Base-by-base conservation (phyloP, 1,140 invertebrate species). In the Ceratoteleas bidentatus region DNA sequence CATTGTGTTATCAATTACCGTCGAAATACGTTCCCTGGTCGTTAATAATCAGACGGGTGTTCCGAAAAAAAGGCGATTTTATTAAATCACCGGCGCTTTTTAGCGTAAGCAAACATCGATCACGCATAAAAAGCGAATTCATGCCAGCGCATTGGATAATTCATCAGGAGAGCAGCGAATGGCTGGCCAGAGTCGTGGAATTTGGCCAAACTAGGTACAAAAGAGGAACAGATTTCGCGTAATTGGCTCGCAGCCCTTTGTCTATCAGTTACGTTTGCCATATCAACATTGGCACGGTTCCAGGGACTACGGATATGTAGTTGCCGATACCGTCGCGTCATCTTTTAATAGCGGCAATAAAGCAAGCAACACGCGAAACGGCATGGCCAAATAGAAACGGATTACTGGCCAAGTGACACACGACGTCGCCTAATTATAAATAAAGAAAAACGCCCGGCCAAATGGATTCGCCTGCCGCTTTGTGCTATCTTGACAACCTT, bases 261-360 rank as follows among this genome's bases (percentile, higher is more conserved):
- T 76, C 79, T 75, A 81, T 75, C 73, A 76, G 79, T 81, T 81
- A 81, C 66, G 50, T 72, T 72, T 69, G 79, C 72, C 72, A 66
- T 81, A 81, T 81, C 79, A 81, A 81, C 79, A 76, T 76, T 81
- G 79, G 72, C 79, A 15, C 38, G 6, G 50, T 53, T 81, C 79
- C 79, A 81, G 72, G 40, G 60, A 61, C 53, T 70, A 66, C 57
- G 57, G 64, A 81, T 81, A 70, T 70, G 70, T 70, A 74, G 72
- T 75, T 68, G 61, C 72, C 60, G 79, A 81, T 81, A 81, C 43
- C 49, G 72, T 81, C 61, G 72, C 60, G 79, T 81, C 79, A 75
- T 81, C 72, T 81, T 81, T 76, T 81, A 81, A 76, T 81, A 76
- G 79, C 66, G 6, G 53, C 66, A 66, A 81, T 81, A 81, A 81